Conservation (phyloP, 2,113 vertebrate species). For the Xiphias gladius region DNA sequence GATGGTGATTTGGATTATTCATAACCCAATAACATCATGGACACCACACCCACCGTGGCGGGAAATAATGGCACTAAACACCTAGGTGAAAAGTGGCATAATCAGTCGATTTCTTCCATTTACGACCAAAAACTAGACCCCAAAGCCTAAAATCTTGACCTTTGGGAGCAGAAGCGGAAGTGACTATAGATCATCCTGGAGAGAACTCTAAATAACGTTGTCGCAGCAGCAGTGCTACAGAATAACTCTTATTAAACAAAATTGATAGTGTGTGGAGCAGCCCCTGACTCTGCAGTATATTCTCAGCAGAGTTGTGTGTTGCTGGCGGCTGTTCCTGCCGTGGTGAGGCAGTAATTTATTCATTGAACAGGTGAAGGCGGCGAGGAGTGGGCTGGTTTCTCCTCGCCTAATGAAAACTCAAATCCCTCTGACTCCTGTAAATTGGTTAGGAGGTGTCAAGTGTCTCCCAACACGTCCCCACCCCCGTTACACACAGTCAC, state of each 20-base stretch:
- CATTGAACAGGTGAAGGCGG: slow-evolving; percentile 76
- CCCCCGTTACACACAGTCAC: neutral
- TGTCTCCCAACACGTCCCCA: slow-evolving; percentile 48
- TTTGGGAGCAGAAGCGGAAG: no score
- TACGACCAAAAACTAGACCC: neutral
- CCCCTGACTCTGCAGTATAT: slow-evolving; percentile 6
- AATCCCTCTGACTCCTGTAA: slow-evolving; percentile 74
- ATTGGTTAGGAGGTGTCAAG: slow-evolving; percentile 77
- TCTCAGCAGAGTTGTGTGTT: slow-evolving; percentile 9
- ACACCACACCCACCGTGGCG: neutral
- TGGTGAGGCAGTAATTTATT: slow-evolving; percentile 70
- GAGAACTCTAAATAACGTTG: neutral
- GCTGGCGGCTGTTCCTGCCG: slow-evolving; percentile 55
- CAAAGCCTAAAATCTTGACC: neutral
- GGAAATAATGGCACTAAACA: no score
- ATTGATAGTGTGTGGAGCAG: neutral
- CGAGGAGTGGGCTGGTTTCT: slow-evolving; percentile 47
- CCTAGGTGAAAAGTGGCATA: neutral
- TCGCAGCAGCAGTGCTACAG: neutral
- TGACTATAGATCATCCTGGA: neutral
- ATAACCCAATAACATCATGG: neutral
- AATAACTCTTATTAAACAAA: slow-evolving; percentile 5
- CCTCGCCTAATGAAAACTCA: slow-evolving; percentile 73
- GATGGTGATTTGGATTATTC: neutral
- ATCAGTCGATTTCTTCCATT: neutral